These are phyloP conservation scores for Drosophila asahinai DNA, from an alignment of 1,140 invertebrate species.

Conservation along the genomic window DNA sequence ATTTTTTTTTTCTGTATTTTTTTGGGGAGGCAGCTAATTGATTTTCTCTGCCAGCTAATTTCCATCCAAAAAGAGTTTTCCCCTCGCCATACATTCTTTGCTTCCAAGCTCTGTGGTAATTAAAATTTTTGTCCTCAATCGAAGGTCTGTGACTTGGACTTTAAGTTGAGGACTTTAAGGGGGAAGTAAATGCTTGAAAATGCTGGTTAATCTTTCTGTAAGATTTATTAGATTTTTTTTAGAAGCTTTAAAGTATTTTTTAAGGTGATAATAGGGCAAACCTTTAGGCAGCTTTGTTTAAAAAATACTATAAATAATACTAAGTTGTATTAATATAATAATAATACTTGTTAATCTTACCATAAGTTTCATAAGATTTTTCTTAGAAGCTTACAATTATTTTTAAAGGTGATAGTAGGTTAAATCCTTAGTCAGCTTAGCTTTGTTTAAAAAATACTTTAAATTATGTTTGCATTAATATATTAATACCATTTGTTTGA, in stretches of 20 bases:
- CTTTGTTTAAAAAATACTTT: not conserved
- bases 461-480: not conserved
- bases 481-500: not conserved
- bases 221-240: too few species aligned
- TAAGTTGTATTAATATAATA: not conserved
- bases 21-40: constrained; percentile 60
- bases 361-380: too few species aligned
- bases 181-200: not conserved
- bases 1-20: constrained; percentile 22
- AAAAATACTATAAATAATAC: too few species aligned
- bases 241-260: too few species aligned
- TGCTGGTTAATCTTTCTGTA: not conserved
- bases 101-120: constrained; percentile 58
- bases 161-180: constrained; percentile 24
- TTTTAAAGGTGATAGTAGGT: too few species aligned
- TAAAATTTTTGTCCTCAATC: constrained; percentile 72
- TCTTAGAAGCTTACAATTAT: too few species aligned
- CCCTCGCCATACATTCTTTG: not conserved
- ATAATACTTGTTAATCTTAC: not conserved
- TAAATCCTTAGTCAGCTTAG: too few species aligned
- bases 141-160: constrained; percentile 6
- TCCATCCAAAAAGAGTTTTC: constrained; percentile 68
- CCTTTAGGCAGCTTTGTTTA: too few species aligned
- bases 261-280: too few species aligned
- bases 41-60: constrained; percentile 72